Percentiles rank a stretch among this genome's conserved stretches.
Evolutionary conservation across 2,888 invertebrate genomes (phyloP).

Genomic region (Cantharis rufa): DNA sequence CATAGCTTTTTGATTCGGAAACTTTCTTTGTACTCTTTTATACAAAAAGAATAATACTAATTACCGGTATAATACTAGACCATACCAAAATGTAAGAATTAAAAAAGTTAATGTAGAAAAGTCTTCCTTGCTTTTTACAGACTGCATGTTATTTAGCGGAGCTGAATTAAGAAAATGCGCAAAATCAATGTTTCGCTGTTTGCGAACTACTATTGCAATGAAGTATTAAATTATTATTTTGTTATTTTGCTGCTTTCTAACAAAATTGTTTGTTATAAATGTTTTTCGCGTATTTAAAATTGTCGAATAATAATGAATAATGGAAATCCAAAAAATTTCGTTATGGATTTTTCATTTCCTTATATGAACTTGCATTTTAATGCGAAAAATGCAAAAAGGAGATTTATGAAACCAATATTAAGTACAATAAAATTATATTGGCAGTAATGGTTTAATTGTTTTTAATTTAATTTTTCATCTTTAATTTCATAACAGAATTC

Average conservation of each 20-base stretch:
- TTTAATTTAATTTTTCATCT: background rate
- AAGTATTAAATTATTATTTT: too few species aligned
- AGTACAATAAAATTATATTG: background rate
- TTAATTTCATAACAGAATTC: background rate
- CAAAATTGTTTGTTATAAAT: background rate
- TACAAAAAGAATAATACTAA: too few species aligned
- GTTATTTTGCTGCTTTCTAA: too few species aligned
- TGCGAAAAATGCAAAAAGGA: background rate
- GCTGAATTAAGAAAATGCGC: too few species aligned
- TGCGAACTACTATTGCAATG: too few species aligned
- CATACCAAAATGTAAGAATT: background rate
- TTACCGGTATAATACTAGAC: too few species aligned
- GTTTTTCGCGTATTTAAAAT: background rate
- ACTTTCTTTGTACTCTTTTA: background rate
- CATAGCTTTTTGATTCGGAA: too few species aligned
- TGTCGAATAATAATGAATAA: background rate
- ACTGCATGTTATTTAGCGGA: too few species aligned
- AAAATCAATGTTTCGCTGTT: too few species aligned
- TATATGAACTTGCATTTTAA: background rate
- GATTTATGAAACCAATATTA: background rate
- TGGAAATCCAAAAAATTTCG: background rate
- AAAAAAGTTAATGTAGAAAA: background rate
- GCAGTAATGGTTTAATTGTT: background rate
- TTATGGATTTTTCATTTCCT: background rate
- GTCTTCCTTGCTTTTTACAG: background rate